phyloP scores from a whole-genome alignment of 2,797 vertebrate species.

The Echiichthys vipera region DNA sequence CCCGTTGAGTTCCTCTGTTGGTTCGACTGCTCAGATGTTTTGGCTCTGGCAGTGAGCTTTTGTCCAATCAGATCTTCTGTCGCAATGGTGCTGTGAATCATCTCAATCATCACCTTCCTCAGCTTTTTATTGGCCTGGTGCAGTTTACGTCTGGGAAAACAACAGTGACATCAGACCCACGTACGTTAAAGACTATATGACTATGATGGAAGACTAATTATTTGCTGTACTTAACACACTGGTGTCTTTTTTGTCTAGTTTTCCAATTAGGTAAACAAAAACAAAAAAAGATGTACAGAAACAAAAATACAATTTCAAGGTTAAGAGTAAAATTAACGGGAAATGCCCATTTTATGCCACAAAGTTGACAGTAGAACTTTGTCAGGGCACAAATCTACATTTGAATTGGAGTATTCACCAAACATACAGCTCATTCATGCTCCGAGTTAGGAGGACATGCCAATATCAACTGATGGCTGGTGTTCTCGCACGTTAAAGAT shows the following conservation, averaged over 20 bases:
- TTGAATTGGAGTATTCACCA: too few species aligned
- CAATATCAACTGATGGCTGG: not conserved
- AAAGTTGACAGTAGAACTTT: not conserved
- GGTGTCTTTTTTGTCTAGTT: too few species aligned
- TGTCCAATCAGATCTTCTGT: constrained; percentile 89
- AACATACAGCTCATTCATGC: too few species aligned
- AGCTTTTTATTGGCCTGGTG: constrained; percentile 85
- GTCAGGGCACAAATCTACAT: not conserved
- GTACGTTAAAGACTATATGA: not conserved
- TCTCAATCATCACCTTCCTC: constrained; percentile 88
- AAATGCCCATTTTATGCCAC: too few species aligned
- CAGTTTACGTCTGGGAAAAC: constrained; percentile 81
- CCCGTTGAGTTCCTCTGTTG: constrained; percentile 38
- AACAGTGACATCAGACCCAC: not conserved
- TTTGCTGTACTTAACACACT: not conserved
- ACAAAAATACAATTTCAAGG: not conserved
- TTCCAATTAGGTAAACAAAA: not conserved
- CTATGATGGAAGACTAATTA: too few species aligned
- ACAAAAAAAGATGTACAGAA: not conserved
- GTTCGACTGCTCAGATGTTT: constrained; percentile 29
- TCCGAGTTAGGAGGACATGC: too few species aligned
- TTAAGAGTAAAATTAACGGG: not conserved
- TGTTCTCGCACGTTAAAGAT: not conserved
- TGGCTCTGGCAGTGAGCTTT: constrained; percentile 80
- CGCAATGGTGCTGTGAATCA: constrained; percentile 82